These are phyloP conservation scores for Labeo calbasu DNA, from an alignment of 2,797 vertebrate species.

Conservation along the genomic window DNA sequence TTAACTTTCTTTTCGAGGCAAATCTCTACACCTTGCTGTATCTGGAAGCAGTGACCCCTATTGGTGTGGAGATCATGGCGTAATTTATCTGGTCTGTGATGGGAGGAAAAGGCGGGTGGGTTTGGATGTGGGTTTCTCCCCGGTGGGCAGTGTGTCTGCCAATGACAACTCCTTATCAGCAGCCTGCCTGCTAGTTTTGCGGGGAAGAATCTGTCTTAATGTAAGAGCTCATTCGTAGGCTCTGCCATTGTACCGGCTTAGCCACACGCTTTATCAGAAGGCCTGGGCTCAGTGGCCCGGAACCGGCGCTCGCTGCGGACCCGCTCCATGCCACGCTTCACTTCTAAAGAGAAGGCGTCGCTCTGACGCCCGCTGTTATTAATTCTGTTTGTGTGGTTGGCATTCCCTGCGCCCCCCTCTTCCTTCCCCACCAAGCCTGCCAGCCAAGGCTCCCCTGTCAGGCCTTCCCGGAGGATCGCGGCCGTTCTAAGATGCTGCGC, in stretches of 20 bases:
- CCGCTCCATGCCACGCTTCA: conserved; percentile 59
- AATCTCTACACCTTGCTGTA: neutral
- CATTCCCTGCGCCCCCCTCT: conserved; percentile 34
- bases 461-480: conserved; percentile 61
- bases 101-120: conserved; percentile 38
- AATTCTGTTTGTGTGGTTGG: conserved; percentile 63
- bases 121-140: conserved; percentile 62
- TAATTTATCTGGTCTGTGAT: conserved; percentile 25
- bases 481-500: conserved; percentile 61
- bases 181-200: conserved; percentile 69
- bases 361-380: conserved; percentile 67
- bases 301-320: conserved; percentile 61
- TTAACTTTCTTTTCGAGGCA: conserved; percentile 6
- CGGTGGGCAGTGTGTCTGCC: conserved; percentile 69
- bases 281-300: conserved; percentile 76
- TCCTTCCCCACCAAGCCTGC: conserved; percentile 61
- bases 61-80: conserved; percentile 49
- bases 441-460: conserved; percentile 65
- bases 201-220: conserved; percentile 66
- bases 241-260: conserved; percentile 77
- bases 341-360: conserved; percentile 71
- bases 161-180: conserved; percentile 78
- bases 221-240: conserved; percentile 65
- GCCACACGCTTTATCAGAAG: conserved; percentile 74
- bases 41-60: conserved; percentile 56